Evolutionary conservation across 2,888 invertebrate species (phyloP).

Genomic region (Isotomurus palustris): DNA sequence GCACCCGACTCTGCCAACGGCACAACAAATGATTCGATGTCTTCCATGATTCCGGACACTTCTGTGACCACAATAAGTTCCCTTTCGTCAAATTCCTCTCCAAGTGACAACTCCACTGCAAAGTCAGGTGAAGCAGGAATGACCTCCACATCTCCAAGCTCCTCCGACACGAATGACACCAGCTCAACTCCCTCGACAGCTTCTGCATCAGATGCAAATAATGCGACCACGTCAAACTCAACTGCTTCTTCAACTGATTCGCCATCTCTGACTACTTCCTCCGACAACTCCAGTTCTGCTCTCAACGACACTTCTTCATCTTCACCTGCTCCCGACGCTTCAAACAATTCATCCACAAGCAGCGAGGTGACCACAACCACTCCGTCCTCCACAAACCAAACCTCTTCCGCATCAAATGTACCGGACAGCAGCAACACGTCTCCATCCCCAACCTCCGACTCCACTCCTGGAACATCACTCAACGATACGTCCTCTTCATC

Average conservation of each 20-base stretch:
- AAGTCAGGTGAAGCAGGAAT: no score
- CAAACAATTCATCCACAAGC: background rate
- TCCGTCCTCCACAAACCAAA: background rate
- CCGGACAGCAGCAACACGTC: slow-evolving; percentile 5
- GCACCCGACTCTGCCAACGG: no score
- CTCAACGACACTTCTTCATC: background rate
- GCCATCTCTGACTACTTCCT: background rate
- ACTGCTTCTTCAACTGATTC: background rate
- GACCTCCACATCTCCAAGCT: no score
- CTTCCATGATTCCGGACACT: no score
- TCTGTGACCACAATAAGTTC: no score
- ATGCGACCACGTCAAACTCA: background rate
- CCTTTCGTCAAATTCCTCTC: no score
- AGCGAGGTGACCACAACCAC: background rate
- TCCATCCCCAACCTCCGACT: background rate
- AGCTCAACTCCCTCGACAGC: slow-evolving; percentile 2
- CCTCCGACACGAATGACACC: background rate
- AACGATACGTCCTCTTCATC: no score
- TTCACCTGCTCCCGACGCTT: background rate
- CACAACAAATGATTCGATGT: no score
- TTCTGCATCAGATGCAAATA: background rate
- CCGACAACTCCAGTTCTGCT: background rate
- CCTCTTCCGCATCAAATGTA: no score
- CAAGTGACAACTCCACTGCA: no score
- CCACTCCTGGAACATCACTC: no score